Evolutionary conservation across 1,140 invertebrate genomes (phyloP), one percentile per base, ranked within the genome.

Genomic region (Tetramorium alpestre): DNA sequence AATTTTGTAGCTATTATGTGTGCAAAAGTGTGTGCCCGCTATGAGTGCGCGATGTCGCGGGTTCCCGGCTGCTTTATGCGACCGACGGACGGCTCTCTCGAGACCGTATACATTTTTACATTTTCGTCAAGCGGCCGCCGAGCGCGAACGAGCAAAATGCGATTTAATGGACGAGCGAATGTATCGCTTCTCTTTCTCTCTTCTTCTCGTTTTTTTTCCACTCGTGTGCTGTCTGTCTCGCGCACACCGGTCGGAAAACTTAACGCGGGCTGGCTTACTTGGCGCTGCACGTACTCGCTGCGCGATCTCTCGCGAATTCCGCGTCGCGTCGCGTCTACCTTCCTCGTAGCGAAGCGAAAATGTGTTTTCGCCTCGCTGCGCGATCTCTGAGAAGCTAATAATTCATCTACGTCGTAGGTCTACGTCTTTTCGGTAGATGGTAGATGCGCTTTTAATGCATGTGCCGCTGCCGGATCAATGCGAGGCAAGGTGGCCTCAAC

Each of bases 371-470:
- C 75, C 16, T 6, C 49, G 13, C 54, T 16, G 38, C n/a, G 69
- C 80, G 72, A 84, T 73, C 54, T 84, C 41, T 22, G 25, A 80
- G 51, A 69, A 47, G 33, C 75, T 67, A 69, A 81, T 86, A 81
- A 86, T 86, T 86, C 54, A 81, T 82, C 62, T 67, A 47, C 62
- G 58, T 77, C 44, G 82, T 25, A 77, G 44, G 8, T 33, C 33
- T 65, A 85, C 75, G 75, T 86, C 85, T 49, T 86, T 86, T 49
- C 51, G 49, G 62, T 80, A 69, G 75, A 86, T 69, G 49, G 18
- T 86, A 81, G 64, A 86, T 86, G 85, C 62, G 54, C 73, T 86
- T 86, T 86, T 86, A 86, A 86, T 86, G 76, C 85, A 28, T 81
- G 67, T 69, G 49, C 49, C 44, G 49, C n/a, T 44, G 49, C 13